phyloP scores from a whole-genome alignment of 2,797 vertebrate genomes.

The Decapterus maruadsi region DNA sequence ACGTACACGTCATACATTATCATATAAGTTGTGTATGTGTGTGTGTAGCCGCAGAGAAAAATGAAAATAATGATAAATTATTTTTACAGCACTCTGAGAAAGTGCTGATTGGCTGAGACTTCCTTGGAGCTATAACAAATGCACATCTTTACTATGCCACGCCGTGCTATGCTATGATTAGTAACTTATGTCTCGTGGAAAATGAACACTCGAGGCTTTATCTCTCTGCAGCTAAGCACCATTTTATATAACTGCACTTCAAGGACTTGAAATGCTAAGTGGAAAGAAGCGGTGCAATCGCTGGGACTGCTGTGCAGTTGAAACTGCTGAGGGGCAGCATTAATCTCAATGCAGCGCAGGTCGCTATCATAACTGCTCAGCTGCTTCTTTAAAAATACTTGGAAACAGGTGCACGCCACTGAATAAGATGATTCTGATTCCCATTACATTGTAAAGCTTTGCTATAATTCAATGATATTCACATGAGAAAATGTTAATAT shows the following conservation, averaged over 20 bases:
- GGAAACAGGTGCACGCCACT: neutral
- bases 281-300: constrained; percentile 12
- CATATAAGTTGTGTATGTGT: neutral
- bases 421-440: neutral
- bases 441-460: neutral
- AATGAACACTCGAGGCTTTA: neutral
- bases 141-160: neutral
- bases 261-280: constrained; percentile 5
- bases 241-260: neutral
- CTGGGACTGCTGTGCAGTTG: constrained; percentile 11
- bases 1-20: constrained; percentile 12
- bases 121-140: neutral
- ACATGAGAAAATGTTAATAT: neutral
- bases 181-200: constrained; percentile 2
- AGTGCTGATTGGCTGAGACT: neutral
- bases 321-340: constrained; percentile 17
- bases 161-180: neutral
- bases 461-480: neutral
- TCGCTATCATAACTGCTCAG: neutral
- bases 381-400: constrained; percentile 2
- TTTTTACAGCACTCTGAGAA: neutral
- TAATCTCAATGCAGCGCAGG: constrained; percentile 3
- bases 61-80: constrained; percentile 5
- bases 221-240: neutral
- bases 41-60: constrained; percentile 7